Evolutionary conservation across 2,113 vertebrate species (phyloP).

Genomic region (Melanostigma gelatinosum): DNA sequence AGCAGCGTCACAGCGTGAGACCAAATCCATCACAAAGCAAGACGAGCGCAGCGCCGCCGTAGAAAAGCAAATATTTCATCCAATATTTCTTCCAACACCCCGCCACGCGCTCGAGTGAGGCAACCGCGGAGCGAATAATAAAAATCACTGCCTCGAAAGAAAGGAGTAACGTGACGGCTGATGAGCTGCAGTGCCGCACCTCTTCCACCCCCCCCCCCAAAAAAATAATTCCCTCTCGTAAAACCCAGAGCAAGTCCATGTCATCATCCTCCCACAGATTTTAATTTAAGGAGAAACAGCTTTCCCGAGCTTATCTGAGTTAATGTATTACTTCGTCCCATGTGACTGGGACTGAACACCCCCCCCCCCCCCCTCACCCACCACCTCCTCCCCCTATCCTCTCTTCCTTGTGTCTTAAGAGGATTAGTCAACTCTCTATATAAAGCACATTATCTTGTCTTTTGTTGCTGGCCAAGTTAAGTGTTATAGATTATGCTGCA

Average conservation of each 20-base stretch:
- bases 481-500: conserved; percentile 68
- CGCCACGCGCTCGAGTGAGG: conserved; percentile 1
- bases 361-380: not conserved
- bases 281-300: conserved; percentile 70
- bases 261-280: conserved; percentile 61
- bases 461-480: conserved; percentile 71
- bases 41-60: not conserved
- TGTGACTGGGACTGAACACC: conserved; percentile 36
- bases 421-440: conserved; percentile 76
- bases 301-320: conserved; percentile 70
- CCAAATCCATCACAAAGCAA: conserved; percentile 29
- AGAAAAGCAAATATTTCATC: conserved; percentile 56
- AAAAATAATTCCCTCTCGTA: conserved; percentile 65
- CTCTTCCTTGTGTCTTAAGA: conserved; percentile 73
- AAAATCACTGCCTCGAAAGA: conserved; percentile 24
- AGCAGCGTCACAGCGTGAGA: not conserved
- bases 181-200: conserved; percentile 18
- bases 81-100: conserved; percentile 45
- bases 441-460: conserved; percentile 78
- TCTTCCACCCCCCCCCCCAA: not conserved
- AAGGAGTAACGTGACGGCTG: conserved; percentile 10
- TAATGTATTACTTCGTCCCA: conserved; percentile 67
- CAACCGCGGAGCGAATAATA: conserved; percentile 53
- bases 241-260: conserved; percentile 43
- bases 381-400: conserved; percentile 37